Evolutionary conservation across 2,888 invertebrate species (phyloP), one percentile per base, ranked within the genome.

Genomic region (Caenorhabditis sp.): DNA sequence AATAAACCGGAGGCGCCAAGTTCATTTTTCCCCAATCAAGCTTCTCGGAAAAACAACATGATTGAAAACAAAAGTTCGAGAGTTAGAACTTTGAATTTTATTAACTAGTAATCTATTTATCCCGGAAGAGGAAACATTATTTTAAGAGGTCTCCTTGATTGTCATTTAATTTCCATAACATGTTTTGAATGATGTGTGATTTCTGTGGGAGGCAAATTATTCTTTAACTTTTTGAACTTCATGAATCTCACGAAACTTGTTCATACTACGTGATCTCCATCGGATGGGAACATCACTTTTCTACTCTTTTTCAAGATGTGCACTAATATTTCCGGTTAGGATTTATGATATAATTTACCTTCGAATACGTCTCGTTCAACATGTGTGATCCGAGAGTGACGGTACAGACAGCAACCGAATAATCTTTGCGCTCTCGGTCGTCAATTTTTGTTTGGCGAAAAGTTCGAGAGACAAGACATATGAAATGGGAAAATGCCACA

Each of bases 381-480:
- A 70, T 70, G 59, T 50, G 59, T 46, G 55, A 32, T 50, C 27
- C 17, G 27, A n/a, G 45, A 17, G 53, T 7, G 43, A 22, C 0
- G 32, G 13, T 39, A 50, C 32, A 59, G 52, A 52, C 66, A 59
- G 56, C 20, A 52, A 50, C 24, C 43, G 20, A 63, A 53, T 41
- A 66, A 66, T 48, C 66, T 66, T 56, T 56, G 66, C 32, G 48
- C 55, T 32, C 56, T 56, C 30, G 59, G 26, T 56, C 20, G 70
- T 59, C 68, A 68, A 53, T 37, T 70, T 50, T 59, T 53, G 59
- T 70, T 70, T 70, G 52, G 37, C 70, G 45, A 59, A 59, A 70
- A 59, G 59, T 70, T 70, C 70, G 70, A 70, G 59, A 58, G 70
- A 59, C 43, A 59, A 70, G 59, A 70, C 70, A 70, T 68, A 59